Evolutionary conservation across 2,797 vertebrate genomes (phyloP), one percentile per base, ranked within the genome.

Genomic region (Heterohyrax brucei): DNA sequence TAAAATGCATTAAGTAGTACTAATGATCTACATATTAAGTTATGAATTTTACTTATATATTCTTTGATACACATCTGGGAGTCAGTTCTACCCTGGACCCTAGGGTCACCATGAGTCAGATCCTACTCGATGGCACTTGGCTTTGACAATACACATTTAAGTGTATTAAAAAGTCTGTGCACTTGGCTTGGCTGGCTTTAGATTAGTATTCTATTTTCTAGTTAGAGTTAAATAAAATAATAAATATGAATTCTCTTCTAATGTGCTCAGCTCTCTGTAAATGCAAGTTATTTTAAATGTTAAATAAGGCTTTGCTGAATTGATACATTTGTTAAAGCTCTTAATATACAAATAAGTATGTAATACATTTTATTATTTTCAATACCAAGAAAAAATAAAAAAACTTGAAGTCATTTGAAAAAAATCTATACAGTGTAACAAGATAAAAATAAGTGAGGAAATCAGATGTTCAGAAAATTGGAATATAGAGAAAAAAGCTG

Each of bases 281-380:
- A 85, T 22, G 2, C 70, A 87, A 70, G 4, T 61, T 79, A 61
- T 79, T 73, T 79, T 79, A 75, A 95, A 33, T 75, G 3, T 1
- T n/a, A 64, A 78, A 26, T 62, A 30, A 68, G 2, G 78, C 24
- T 70, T 83, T 59, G 46, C 79, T 85, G 10, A 75, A 94, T 84
- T 33, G 8, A 79, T 30, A 91, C 8, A 30, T 86, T 77, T 89
- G 39, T 90, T 94, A 56, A 85, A 78, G 3, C 33, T 56, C 79
- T 5, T 86, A 72, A 82, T 7, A 61, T 39, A 26, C 0, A 6
- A 22, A 14, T 14, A 28, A 26, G 9, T 7, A 26, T 76, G 22
- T 14, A 12, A 83, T 87, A 0, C 44, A 59, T n/a, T 70, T 93
- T 79, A 26, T 30, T 26, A 61, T 89, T 94, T 95, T 91, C 78